phyloP scores from a whole-genome alignment of 2,113 vertebrate species.

The Natator depressus region DNA sequence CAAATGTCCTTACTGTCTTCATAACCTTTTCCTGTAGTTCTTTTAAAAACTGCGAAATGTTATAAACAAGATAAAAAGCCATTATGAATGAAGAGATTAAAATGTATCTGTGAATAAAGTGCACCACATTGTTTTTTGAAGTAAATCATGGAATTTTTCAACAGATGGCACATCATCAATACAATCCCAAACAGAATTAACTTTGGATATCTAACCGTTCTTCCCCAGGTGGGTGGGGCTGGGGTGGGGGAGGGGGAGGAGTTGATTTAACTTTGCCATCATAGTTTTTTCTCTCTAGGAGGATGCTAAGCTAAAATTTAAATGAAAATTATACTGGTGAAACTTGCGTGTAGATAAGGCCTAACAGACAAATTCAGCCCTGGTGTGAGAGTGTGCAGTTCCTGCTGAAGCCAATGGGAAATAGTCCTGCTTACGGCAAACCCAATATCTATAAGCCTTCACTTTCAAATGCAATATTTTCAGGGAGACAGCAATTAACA shows the following conservation, averaged over 20 bases:
- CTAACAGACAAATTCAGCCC: neutral
- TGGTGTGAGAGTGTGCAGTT: neutral
- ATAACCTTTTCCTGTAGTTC: slow-evolving; percentile 8
- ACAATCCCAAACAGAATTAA: slow-evolving; percentile 42
- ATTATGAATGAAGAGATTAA: slow-evolving; percentile 44
- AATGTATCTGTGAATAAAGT: slow-evolving; percentile 43
- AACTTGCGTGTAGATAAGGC: neutral
- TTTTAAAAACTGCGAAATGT: slow-evolving; percentile 27
- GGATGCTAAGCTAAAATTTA: neutral
- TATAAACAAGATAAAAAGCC: slow-evolving; percentile 50
- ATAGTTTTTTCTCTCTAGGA: neutral
- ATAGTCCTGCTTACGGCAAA: neutral
- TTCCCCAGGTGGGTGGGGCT: neutral
- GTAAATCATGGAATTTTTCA: slow-evolving; percentile 7
- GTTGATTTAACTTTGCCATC: slow-evolving; percentile 46
- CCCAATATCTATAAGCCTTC: slow-evolving; percentile 32
- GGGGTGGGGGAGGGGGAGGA: neutral
- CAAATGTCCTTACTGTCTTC: slow-evolving; percentile 54
- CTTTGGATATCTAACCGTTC: slow-evolving; percentile 25
- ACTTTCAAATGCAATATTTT: slow-evolving; percentile 36
- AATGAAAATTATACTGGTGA: neutral
- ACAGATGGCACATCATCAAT: neutral
- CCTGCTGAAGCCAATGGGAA: neutral
- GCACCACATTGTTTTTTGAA: slow-evolving; percentile 39
- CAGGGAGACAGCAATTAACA: slow-evolving; percentile 57